Percentiles rank a stretch among this genome's conserved stretches.
These are phyloP conservation scores for Arbacia lixula DNA, from an alignment of 53 echinoderm and acorn worm genomes.

Conservation along the genomic window DNA sequence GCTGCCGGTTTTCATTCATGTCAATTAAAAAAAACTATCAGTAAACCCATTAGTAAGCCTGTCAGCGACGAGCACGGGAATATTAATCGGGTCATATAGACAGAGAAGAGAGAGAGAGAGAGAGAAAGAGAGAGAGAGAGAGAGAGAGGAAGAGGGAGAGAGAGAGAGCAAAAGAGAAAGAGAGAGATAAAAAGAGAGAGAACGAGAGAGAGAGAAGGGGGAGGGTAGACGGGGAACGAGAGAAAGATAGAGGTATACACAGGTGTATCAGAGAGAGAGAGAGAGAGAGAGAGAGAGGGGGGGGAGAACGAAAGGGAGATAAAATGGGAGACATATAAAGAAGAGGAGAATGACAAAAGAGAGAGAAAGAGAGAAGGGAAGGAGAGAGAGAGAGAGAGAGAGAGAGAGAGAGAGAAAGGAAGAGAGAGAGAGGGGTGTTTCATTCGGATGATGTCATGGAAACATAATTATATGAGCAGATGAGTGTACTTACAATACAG, in stretches of 20 bases:
- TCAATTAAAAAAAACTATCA: no score
- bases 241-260: neutral
- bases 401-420: neutral
- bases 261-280: neutral
- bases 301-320: neutral
- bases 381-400: neutral
- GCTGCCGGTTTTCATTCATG: no score
- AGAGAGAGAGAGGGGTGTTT: neutral
- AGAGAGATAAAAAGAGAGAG: neutral
- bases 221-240: neutral
- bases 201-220: neutral
- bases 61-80: no score
- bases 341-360: no score
- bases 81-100: no score
- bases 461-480: no score
- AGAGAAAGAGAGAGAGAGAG: neutral
- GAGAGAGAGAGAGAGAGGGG: neutral
- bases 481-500: no score
- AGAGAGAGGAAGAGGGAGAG: neutral
- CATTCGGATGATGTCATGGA: neutral
- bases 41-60: no score
- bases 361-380: neutral
- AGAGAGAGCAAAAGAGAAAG: neutral
- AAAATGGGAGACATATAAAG: no score
- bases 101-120: neutral